phyloP scores from a whole-genome alignment of 2,113 vertebrate species.

The Phoenicopterus ruber region DNA sequence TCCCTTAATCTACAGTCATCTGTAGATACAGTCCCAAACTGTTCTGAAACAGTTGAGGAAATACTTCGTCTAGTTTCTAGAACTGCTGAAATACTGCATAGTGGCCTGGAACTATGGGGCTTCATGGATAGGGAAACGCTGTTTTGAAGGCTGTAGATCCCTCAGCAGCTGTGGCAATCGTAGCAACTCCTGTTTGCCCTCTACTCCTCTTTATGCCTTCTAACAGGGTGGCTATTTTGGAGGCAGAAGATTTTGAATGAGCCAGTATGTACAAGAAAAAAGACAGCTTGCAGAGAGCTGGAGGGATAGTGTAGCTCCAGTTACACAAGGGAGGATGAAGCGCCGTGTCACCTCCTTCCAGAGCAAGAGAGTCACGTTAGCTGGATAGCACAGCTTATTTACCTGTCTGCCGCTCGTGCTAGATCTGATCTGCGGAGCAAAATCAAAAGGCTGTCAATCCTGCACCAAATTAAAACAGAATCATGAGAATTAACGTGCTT shows the following conservation, averaged over 20 bases:
- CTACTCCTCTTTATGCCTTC: background rate
- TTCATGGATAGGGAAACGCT: background rate
- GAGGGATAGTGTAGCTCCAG: background rate
- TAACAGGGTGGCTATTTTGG: background rate
- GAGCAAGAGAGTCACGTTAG: background rate
- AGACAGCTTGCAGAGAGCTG: background rate
- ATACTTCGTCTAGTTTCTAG: background rate
- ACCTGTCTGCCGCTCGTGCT: background rate
- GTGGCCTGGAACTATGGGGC: background rate
- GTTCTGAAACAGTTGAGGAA: background rate
- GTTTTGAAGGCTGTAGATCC: background rate
- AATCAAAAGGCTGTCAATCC: conserved; percentile 27
- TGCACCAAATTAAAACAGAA: conserved; percentile 59
- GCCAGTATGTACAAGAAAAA: background rate
- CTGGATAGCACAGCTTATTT: background rate
- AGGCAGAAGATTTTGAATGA: background rate
- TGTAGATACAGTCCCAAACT: background rate
- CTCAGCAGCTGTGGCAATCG: background rate
- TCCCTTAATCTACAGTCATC: background rate
- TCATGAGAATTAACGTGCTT: conserved; percentile 34
- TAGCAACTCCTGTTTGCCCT: background rate
- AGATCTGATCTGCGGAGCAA: background rate
- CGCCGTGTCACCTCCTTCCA: background rate
- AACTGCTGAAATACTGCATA: background rate
- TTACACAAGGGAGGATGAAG: background rate